These are phyloP conservation scores for Villa cingulata DNA, from an alignment of 2,888 invertebrate species.

Conservation along the genomic window DNA sequence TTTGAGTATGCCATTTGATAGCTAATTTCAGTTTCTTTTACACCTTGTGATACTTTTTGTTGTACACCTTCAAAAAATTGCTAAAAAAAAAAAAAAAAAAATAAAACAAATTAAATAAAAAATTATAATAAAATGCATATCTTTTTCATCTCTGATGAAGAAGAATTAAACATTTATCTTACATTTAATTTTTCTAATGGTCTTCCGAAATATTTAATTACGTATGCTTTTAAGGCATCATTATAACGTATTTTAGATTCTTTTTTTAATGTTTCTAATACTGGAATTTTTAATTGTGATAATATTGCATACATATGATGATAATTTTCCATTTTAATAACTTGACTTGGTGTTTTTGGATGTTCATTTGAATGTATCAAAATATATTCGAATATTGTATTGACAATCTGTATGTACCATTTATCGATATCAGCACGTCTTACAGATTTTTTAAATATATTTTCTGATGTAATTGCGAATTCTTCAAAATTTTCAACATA, in stretches of 20 bases:
- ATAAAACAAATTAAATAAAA: constrained; percentile 2
- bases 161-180: too few species aligned
- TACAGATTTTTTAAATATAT: constrained; percentile 73
- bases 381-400: constrained; percentile 72
- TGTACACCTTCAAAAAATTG: constrained; percentile 95
- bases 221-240: constrained; percentile 82
- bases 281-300: constrained; percentile 77
- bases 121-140: not conserved
- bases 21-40: constrained; percentile 92
- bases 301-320: constrained; percentile 81
- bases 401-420: constrained; percentile 72
- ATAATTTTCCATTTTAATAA: constrained; percentile 91
- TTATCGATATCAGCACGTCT: constrained; percentile 83
- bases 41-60: constrained; percentile 82
- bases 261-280: constrained; percentile 74
- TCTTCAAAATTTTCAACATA: constrained; percentile 84
- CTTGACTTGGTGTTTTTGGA: constrained; percentile 83
- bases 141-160: not conserved
- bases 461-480: constrained; percentile 76
- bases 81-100: constrained; percentile 38
- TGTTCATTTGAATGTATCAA: constrained; percentile 65
- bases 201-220: constrained; percentile 86
- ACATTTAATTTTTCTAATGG: constrained; percentile 85
- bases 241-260: constrained; percentile 83
- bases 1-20: constrained; percentile 96